Percentiles rank a stretch among this genome's conserved stretches.
phyloP scores from a whole-genome alignment of 2,888 invertebrate genomes.

The Venustoraphidia nigricollis region DNA sequence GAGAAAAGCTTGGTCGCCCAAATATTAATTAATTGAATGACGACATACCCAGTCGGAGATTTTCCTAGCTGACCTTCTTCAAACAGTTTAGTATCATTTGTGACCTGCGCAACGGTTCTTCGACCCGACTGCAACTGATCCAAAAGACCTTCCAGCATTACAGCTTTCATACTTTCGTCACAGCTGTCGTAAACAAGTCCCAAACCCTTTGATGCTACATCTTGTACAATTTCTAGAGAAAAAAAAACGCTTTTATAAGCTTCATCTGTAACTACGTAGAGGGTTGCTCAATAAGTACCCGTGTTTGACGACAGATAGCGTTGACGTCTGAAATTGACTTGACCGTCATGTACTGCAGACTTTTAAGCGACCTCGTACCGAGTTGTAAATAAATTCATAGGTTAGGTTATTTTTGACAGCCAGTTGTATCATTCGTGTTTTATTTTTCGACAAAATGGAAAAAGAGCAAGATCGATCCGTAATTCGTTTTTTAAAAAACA shows the following conservation, averaged over 20 bases:
- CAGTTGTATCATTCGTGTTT: too few relatives aligned
- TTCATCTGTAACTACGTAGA: not conserved
- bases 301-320: too few relatives aligned
- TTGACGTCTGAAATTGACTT: too few relatives aligned
- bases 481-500: too few relatives aligned
- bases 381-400: too few relatives aligned
- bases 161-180: constrained; percentile 49
- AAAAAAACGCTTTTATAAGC: not conserved
- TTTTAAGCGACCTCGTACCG: too few relatives aligned
- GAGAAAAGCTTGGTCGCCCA: too few relatives aligned
- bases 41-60: constrained; percentile 64
- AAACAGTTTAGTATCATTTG: constrained; percentile 71
- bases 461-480: too few relatives aligned
- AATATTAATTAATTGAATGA: constrained; percentile 4
- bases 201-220: constrained; percentile 82
- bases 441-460: too few relatives aligned
- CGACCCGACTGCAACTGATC: constrained; percentile 72
- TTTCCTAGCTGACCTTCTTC: constrained; percentile 77
- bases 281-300: not conserved
- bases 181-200: constrained; percentile 77
- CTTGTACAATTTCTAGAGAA: constrained; percentile 73
- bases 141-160: constrained; percentile 61
- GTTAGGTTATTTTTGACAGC: too few relatives aligned
- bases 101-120: constrained; percentile 55
- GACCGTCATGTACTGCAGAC: too few relatives aligned